Base-by-base conservation (phyloP, 2,888 invertebrate genomes). In the Apotomis turbidana region DNA sequence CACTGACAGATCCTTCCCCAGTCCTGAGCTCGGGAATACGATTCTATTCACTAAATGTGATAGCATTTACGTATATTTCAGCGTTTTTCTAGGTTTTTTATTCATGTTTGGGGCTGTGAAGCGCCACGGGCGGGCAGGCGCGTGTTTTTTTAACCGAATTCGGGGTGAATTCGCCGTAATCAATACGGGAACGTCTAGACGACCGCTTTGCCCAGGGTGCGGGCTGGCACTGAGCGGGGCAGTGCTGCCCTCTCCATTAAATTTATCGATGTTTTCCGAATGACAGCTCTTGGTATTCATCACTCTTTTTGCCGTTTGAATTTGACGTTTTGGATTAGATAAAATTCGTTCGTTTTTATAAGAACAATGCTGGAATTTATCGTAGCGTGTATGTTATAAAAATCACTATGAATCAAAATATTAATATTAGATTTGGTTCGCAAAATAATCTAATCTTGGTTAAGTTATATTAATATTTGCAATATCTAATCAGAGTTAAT, bases 1-100 rank as follows among this genome's bases (percentile, higher is more conserved):
- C 62, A 55, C 64, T 64, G 44, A 66, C 57, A 57, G 66, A 8
- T 66, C 64, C 64, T 27, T 63, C 38, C n/a, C 38, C 10, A 52
- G 52, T 55, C 55, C 44, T 27, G 41, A 52, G 57, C 12, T 12
- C 49, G 9, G 10, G 10, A 58, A 38, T 66, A 57, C 54, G 8
- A 55, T 66, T 55, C 15, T 55, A 44, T 44, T 49, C 38, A 51
- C 49, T 41, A 13, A 68, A 46, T 9, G 38, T 36, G 49, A 3
- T 13, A n/a, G 13, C 13, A 67, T 51, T 58, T 13, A 36, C 67
- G n/a, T 58, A 44, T 55, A 27, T 64, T 58, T 68, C 6, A 8
- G n/a, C 46, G 51, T 59, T 59, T 63, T 72, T 61, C 36, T 59
- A 10, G 15, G 63, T 72, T 68, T 72, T 68, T 72, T 72, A 72